Conservation (phyloP, 2,797 vertebrate species). For the Tarsius wallacei region DNA sequence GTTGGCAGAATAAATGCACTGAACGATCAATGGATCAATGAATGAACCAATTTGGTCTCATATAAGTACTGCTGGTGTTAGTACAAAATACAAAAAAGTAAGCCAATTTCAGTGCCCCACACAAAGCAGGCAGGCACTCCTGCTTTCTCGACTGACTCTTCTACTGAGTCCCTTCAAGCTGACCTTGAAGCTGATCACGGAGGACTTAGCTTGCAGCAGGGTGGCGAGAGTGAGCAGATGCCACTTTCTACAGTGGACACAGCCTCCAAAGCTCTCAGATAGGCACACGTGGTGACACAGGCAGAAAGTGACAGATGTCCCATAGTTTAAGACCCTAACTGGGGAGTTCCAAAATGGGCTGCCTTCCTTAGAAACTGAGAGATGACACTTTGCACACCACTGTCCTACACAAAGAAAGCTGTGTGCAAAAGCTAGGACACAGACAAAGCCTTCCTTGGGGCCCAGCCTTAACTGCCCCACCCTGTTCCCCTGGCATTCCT, state of each 20-base stretch:
- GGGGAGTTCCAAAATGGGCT: not conserved
- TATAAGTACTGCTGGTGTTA: too few relatives aligned
- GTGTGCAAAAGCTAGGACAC: not conserved
- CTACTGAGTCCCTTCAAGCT: not conserved
- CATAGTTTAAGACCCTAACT: not conserved
- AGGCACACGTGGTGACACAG: not conserved
- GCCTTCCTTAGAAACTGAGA: not conserved
- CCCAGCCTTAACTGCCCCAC: not conserved
- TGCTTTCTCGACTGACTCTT: not conserved
- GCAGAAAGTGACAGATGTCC: not conserved
- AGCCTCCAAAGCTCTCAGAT: not conserved
- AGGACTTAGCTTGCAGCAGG: not conserved
- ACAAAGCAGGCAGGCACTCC: too few relatives aligned
- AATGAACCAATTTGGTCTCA: too few relatives aligned
- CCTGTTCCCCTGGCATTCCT: not conserved
- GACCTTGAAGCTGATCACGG: not conserved
- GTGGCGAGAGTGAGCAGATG: too few relatives aligned
- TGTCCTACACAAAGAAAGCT: not conserved
- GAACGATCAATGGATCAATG: too few relatives aligned
- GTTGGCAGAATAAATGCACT: not conserved
- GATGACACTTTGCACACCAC: rapidly evolving
- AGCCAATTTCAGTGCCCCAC: too few relatives aligned
- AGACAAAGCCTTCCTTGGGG: not conserved
- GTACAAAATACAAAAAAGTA: too few relatives aligned
- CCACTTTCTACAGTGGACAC: not conserved